Evolutionary conservation across 2,113 vertebrate genomes (phyloP).

Genomic region (Cochlearius cochlearius): DNA sequence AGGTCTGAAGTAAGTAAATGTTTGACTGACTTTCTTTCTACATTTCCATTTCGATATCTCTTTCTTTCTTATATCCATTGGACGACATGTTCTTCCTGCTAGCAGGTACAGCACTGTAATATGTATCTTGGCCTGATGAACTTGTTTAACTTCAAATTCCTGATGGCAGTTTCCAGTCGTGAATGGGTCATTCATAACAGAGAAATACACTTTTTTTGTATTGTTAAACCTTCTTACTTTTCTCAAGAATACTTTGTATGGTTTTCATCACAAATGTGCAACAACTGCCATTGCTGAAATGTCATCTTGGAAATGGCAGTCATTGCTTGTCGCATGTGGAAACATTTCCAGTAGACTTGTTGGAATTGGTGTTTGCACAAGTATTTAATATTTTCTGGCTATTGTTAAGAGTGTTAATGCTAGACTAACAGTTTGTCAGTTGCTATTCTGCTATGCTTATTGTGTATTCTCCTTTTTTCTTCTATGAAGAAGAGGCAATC

Average conservation of each 20-base stretch:
- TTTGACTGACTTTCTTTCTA: background rate
- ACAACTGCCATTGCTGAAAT: background rate
- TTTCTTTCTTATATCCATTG: background rate
- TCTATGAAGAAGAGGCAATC: conserved; percentile 83
- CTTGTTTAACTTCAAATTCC: background rate
- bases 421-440: background rate
- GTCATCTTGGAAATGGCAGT: background rate
- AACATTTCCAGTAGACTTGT: background rate
- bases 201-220: background rate
- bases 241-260: background rate
- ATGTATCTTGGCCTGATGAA: background rate
- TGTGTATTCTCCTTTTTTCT: background rate
- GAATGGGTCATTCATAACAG: background rate
- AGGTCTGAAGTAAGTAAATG: conserved; percentile 82
- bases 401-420: background rate
- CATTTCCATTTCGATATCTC: background rate
- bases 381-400: background rate
- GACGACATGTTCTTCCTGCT: background rate
- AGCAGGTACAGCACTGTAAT: background rate
- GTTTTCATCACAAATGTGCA: background rate
- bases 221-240: background rate
- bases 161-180: background rate
- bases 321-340: background rate
- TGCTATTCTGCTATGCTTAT: background rate
- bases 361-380: background rate